Percentiles rank a stretch among this genome's conserved stretches.
Evolutionary conservation across 92 coral and sea anemone species (phyloP).

Genomic region (Heliopora coerulea): DNA sequence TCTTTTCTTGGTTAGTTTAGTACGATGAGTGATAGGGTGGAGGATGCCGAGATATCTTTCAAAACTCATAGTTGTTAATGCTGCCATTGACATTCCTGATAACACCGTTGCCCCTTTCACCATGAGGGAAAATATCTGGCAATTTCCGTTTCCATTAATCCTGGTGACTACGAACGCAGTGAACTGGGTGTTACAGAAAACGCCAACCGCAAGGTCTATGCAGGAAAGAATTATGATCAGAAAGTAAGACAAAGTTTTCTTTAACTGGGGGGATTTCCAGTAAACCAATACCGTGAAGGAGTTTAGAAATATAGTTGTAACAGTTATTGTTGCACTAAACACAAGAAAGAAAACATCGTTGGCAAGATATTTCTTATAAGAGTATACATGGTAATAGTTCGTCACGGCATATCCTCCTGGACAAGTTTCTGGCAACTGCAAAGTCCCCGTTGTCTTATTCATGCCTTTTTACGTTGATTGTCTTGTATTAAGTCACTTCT

Average conservation of each 20-base stretch:
- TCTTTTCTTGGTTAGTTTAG: not conserved
- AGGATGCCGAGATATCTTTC: constrained; percentile 8
- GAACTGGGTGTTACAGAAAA: not conserved
- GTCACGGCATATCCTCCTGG: too few species aligned
- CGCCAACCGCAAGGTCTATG: not conserved
- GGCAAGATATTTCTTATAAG: too few species aligned
- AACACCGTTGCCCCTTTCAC: not conserved
- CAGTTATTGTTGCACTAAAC: too few species aligned
- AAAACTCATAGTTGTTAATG: not conserved
- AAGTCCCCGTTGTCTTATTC: too few species aligned
- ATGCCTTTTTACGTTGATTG: too few species aligned
- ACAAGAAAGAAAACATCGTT: too few species aligned
- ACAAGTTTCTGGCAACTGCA: too few species aligned
- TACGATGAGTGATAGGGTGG: not conserved
- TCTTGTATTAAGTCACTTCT: too few species aligned
- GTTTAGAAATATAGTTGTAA: not conserved
- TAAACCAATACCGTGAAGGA: not conserved
- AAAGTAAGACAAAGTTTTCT: not conserved
- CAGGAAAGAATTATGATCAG: not conserved
- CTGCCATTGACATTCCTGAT: not conserved
- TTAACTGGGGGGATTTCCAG: not conserved
- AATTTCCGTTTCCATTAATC: not conserved
- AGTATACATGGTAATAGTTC: too few species aligned
- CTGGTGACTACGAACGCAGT: not conserved
- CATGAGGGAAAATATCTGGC: not conserved